Conservation (phyloP, 2,888 invertebrate species). For the Hipparchia sbordonii region DNA sequence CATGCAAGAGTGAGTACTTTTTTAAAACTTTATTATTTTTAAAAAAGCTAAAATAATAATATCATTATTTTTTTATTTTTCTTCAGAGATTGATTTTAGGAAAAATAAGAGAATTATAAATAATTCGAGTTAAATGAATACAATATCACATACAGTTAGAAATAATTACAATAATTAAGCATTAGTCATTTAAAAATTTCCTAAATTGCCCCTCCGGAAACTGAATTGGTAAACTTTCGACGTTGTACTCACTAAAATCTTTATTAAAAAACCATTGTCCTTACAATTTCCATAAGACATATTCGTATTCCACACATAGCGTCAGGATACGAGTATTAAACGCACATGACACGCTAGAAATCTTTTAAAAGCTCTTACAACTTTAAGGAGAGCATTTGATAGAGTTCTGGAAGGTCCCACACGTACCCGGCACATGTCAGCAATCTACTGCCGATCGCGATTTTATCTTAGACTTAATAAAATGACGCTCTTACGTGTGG, state of each 20-base stretch:
- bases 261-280: background rate
- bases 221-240: background rate
- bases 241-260: background rate
- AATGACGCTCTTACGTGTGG: slow-evolving; percentile 59
- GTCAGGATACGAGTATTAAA: slow-evolving; percentile 24
- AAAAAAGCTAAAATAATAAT: background rate
- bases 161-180: background rate
- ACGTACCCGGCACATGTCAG: slow-evolving; percentile 71
- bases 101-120: too few relatives aligned
- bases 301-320: slow-evolving; percentile 12
- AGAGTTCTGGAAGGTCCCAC: slow-evolving; percentile 33
- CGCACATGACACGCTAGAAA: slow-evolving; percentile 31
- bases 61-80: background rate
- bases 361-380: slow-evolving; percentile 45
- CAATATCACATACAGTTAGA: too few relatives aligned
- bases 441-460: slow-evolving; percentile 65
- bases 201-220: background rate
- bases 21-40: background rate
- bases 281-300: slow-evolving; percentile 2
- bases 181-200: background rate
- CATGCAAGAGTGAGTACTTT: too few relatives aligned
- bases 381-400: slow-evolving; percentile 51
- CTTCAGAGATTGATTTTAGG: background rate
- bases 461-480: slow-evolving; percentile 72
- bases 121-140: too few relatives aligned